phyloP scores from a whole-genome alignment of 2,113 vertebrate genomes.

The Psittacula cyanocephala region DNA sequence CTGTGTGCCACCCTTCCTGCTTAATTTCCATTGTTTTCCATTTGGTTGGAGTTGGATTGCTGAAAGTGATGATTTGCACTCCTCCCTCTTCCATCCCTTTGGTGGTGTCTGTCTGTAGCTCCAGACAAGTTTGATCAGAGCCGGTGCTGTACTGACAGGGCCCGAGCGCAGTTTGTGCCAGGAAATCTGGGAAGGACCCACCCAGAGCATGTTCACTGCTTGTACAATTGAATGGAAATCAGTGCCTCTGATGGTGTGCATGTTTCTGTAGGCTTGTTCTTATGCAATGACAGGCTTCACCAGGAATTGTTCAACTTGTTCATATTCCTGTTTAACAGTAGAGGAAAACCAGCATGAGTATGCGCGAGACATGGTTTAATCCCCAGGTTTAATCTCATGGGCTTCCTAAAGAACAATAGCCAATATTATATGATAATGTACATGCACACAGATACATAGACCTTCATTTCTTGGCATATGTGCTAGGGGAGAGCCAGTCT shows the following conservation, averaged over 20 bases:
- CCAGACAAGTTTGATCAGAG: neutral
- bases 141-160: neutral
- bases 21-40: neutral
- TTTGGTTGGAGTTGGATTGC: neutral
- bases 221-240: neutral
- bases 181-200: neutral
- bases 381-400: neutral
- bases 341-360: neutral
- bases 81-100: neutral
- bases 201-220: neutral
- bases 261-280: neutral
- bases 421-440: neutral
- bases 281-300: neutral
- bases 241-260: neutral
- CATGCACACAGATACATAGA: neutral
- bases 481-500: neutral
- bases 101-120: neutral
- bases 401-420: neutral
- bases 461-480: neutral
- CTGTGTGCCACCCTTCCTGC: neutral
- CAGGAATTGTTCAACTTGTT: neutral
- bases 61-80: neutral
- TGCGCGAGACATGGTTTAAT: neutral
- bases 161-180: neutral
- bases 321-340: neutral